Conservation (phyloP, 2,888 invertebrate genomes). For the Synergus japonicus region DNA sequence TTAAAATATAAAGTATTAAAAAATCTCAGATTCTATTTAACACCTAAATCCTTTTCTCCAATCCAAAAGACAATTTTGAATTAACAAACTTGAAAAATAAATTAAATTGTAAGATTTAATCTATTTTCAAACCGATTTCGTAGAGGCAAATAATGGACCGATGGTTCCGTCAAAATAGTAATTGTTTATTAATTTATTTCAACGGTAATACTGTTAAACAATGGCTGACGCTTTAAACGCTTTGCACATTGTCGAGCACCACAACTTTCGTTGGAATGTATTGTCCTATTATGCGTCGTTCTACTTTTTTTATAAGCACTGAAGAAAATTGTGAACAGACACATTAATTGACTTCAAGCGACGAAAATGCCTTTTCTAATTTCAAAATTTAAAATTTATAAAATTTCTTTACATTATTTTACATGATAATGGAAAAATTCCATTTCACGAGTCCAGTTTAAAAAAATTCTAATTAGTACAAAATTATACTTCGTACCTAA, state of each 20-base stretch:
- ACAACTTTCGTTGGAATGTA: constrained; percentile 63
- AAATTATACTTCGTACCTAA: background rate
- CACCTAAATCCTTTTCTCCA: background rate
- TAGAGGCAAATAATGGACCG: constrained; percentile 11
- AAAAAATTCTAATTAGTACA: background rate
- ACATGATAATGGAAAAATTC: background rate
- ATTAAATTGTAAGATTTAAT: background rate
- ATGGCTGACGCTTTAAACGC: constrained; percentile 49
- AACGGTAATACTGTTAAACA: constrained; percentile 66
- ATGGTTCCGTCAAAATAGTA: constrained; percentile 8
- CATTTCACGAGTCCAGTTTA: background rate
- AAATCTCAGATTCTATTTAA: background rate
- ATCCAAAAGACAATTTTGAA: background rate
- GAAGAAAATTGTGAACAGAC: constrained; percentile 7
- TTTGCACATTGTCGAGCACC: constrained; percentile 54
- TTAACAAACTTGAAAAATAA: background rate
- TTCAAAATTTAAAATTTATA: background rate
- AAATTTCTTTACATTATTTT: background rate
- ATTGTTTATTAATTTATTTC: constrained; percentile 53
- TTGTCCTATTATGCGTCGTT: background rate
- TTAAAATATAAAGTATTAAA: background rate
- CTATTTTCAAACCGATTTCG: no score
- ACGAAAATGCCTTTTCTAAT: background rate
- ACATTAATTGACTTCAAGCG: background rate
- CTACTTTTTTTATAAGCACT: constrained; percentile 1